These are phyloP conservation scores for Orthosia gothica DNA, from an alignment of 2,888 invertebrate species.

Conservation along the genomic window DNA sequence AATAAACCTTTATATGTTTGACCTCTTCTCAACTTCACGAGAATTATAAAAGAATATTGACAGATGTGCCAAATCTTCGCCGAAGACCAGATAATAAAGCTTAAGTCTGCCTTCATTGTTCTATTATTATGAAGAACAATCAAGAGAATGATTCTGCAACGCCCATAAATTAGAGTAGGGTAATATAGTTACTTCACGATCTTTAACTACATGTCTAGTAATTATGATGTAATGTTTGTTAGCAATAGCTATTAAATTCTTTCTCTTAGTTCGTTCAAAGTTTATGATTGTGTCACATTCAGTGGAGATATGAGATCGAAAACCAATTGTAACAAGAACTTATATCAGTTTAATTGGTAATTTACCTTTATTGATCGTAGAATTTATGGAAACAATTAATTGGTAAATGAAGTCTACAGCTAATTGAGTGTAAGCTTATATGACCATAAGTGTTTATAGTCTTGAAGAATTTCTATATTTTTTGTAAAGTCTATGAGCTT, in stretches of 20 bases:
- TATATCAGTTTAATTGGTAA: constrained; percentile 35
- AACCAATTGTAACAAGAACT: constrained; percentile 45
- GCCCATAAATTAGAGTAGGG: constrained; percentile 37
- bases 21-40: constrained; percentile 4
- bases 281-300: constrained; percentile 29
- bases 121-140: constrained; percentile 25
- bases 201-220: constrained; percentile 15
- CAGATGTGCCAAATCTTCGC: constrained; percentile 12
- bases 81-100: neutral
- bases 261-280: constrained; percentile 22
- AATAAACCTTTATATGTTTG: constrained; percentile 7
- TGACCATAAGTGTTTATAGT: too few relatives aligned
- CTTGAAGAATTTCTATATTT: too few relatives aligned
- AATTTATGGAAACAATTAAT: constrained; percentile 37
- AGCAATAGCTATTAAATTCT: constrained; percentile 29
- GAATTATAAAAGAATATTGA: neutral
- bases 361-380: constrained; percentile 44
- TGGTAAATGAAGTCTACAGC: constrained; percentile 12
- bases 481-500: neutral
- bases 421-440: neutral
- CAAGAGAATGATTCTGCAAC: constrained; percentile 25
- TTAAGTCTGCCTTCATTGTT: constrained; percentile 9
- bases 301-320: constrained; percentile 21
- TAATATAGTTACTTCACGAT: constrained; percentile 30
- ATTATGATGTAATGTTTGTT: constrained; percentile 49